Evolutionary conservation across 2,113 vertebrate genomes (phyloP), one percentile per base, ranked within the genome.

Genomic region (Albula goreensis): DNA sequence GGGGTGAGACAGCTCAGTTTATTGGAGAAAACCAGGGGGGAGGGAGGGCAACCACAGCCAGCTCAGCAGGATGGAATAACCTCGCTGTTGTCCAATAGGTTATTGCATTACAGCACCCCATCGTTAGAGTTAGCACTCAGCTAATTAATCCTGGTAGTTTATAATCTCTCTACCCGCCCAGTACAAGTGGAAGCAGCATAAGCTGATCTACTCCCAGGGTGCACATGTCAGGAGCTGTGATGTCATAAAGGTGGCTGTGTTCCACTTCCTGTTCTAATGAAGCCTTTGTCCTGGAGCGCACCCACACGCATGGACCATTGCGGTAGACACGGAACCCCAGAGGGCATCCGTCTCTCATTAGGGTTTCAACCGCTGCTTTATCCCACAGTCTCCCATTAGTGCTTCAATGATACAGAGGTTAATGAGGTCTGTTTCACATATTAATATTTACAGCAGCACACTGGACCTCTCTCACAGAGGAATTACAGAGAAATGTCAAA

Each of bases 401-500:
- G 88, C 84, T 79, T 50, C 10, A 82, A 19, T 82, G 78, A 0
- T 19, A 85, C 31, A 51, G 77, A 87, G 66, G 56, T 8, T 85
- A 85, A 85, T 87, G 70, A 79, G 82, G 83, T 81, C 81, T 74
- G 0, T 83, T 66, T 89, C 88, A 86, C 49, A 48, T 84, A 66
- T 84, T 78, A 78, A 87, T 87, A 87, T 84, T 87, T 87, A 70
- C 86, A 89, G 88, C 85, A 80, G 80, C 60, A 85, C 80, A 51
- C 88, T 41, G 31, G 80, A 78, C 77, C 83, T 78, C 60, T 0
- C n/a, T 85, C 85, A 88, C 85, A 86, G 85, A 6, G 1, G 85
- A 88, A 86, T 84, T 80, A 77, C 82, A 4, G 13, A 50, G 66
- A 50, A 87, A 70, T 85, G 17, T 51, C 31, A 15, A 52, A 83